Conservation (phyloP, 1,140 invertebrate genomes). For the Aphidius gifuensis region DNA sequence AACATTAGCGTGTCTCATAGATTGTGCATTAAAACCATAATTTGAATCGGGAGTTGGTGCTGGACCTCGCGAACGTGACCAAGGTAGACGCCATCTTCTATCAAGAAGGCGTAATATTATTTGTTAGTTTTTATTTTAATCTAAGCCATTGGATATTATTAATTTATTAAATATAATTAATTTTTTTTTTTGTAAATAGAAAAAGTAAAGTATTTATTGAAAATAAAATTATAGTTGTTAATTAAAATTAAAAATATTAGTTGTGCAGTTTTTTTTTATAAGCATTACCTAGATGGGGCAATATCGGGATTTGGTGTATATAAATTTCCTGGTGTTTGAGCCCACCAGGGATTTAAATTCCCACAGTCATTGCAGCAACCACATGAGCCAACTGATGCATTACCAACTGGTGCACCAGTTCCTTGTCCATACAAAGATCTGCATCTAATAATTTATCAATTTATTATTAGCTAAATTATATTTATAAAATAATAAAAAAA, state of each 20-base stretch:
- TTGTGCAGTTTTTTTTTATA: conserved; percentile 1
- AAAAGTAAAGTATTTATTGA: neutral
- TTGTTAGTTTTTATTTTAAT: conserved; percentile 12
- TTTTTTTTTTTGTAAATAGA: neutral
- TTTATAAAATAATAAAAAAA: conserved; percentile 3
- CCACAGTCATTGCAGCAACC: conserved; percentile 73
- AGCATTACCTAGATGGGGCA: conserved; percentile 46
- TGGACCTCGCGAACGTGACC: conserved; percentile 51
- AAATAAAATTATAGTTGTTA: neutral
- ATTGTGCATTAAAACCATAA: conserved; percentile 62
- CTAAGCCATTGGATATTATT: conserved; percentile 12
- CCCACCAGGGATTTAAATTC: conserved; percentile 56
- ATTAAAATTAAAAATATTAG: neutral
- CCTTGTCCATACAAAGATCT: conserved; percentile 70
- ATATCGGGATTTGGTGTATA: conserved; percentile 75
- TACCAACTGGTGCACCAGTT: conserved; percentile 47
- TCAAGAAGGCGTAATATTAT: conserved; percentile 12
- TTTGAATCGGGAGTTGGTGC: conserved; percentile 63
- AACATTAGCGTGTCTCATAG: conserved; percentile 38
- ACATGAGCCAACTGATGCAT: conserved; percentile 58
- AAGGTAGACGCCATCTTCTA: conserved; percentile 52
- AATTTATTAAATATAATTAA: neutral
- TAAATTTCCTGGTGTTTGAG: conserved; percentile 64
- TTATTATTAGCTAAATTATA: neutral
- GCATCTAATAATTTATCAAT: conserved; percentile 47